Conservation (phyloP, 1,140 invertebrate genomes). For the Drosophila seguyi region DNA sequence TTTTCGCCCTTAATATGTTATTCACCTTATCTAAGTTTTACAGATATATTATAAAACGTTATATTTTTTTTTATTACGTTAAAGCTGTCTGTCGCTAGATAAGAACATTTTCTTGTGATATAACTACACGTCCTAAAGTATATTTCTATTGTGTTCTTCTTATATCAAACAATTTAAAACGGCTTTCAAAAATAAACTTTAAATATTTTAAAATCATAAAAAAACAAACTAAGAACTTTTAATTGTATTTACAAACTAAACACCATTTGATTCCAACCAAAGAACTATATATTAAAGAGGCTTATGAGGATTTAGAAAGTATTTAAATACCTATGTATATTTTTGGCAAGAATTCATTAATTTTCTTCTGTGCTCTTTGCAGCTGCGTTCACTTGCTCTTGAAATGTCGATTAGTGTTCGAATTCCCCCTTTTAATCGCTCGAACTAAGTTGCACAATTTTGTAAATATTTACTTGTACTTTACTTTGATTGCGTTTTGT, state of each 20-base stretch:
- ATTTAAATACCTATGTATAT: slow-evolving; percentile 11
- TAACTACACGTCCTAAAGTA: no score
- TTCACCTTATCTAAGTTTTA: not conserved
- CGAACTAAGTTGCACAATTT: slow-evolving; percentile 23
- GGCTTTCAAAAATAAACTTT: not conserved
- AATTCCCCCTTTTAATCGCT: not conserved
- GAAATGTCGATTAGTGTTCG: slow-evolving; percentile 4
- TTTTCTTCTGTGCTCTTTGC: not conserved
- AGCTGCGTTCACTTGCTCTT: slow-evolving; percentile 17
- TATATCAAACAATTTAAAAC: no score
- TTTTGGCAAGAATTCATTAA: slow-evolving; percentile 15
- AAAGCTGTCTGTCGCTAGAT: not conserved
- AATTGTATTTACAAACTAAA: not conserved
- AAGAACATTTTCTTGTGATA: not conserved
- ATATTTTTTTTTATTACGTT: not conserved
- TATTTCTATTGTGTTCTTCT: not conserved
- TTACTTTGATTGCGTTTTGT: slow-evolving; percentile 14
- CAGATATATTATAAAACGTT: not conserved
- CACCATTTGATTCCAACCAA: not conserved
- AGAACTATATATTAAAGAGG: slow-evolving; percentile 5
- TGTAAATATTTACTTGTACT: slow-evolving; percentile 21
- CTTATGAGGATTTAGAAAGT: not conserved
- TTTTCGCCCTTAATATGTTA: not conserved
- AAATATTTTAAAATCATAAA: not conserved
- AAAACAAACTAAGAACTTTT: no score